Conservation (phyloP, 2,797 vertebrate species). For the Streptopelia turtur region DNA sequence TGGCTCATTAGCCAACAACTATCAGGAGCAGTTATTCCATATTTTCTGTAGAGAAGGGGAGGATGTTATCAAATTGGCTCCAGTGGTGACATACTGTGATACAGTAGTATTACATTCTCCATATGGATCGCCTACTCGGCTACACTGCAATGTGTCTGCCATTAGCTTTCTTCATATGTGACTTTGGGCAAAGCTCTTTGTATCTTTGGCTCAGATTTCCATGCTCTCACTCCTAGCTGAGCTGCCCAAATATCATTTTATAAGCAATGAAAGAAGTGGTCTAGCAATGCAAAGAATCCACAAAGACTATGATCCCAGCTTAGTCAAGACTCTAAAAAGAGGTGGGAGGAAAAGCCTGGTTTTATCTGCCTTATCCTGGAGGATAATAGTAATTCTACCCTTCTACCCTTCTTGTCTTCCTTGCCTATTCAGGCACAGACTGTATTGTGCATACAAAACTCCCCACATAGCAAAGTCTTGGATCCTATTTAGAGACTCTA, state of each 20-base stretch:
- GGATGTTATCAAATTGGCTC: neutral
- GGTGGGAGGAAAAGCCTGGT: neutral
- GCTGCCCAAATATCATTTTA: neutral
- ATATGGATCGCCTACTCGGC: neutral
- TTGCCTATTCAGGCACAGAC: neutral
- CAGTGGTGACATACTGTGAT: neutral
- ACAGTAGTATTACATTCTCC: neutral
- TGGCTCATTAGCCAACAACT: neutral
- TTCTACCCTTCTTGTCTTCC: neutral
- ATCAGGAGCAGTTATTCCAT: neutral
- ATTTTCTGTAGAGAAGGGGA: neutral
- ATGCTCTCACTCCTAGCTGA: neutral
- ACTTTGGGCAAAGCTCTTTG: neutral
- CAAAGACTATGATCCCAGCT: neutral
- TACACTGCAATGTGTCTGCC: neutral
- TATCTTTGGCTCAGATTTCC: neutral
- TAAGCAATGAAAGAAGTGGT: neutral
- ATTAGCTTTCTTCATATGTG: neutral
- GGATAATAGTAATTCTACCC: neutral
- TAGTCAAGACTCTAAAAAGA: neutral
- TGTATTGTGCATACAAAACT: neutral
- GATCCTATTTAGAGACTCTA: neutral
- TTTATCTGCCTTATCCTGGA: neutral
- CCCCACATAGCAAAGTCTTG: neutral
- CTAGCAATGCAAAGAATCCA: constrained; percentile 12